phyloP scores from a whole-genome alignment of 2,113 vertebrate genomes.

The Sinocyclocheilus grahami region DNA sequence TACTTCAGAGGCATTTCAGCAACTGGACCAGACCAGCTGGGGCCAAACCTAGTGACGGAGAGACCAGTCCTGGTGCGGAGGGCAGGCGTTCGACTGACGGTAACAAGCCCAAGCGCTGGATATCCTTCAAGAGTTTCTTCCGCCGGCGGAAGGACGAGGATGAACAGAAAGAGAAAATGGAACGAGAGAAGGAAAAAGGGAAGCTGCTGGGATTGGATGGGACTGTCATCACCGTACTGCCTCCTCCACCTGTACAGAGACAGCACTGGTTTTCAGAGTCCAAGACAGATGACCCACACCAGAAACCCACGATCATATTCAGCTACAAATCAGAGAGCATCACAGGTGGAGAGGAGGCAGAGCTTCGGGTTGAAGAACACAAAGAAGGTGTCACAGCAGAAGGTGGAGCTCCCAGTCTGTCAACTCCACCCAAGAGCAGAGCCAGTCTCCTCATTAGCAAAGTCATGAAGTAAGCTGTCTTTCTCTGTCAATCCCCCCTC shows the following conservation, averaged over 20 bases:
- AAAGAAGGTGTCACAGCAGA: conserved; percentile 62
- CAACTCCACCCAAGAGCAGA: conserved; percentile 65
- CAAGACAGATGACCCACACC: conserved; percentile 83
- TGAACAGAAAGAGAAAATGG: conserved; percentile 83
- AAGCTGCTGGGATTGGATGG: conserved; percentile 93
- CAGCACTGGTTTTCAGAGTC: conserved; percentile 95
- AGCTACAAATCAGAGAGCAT: conserved; percentile 84
- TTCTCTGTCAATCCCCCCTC: neutral
- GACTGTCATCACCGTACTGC: conserved; percentile 95
- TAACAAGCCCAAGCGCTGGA: conserved; percentile 95
- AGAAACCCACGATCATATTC: conserved; percentile 94
- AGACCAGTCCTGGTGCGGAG: conserved; percentile 80
- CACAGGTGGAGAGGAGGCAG: conserved; percentile 64
- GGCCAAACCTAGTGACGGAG: conserved; percentile 80
- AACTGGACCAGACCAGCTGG: conserved; percentile 87
- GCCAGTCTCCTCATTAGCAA: conserved; percentile 69
- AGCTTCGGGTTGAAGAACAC: conserved; percentile 71
- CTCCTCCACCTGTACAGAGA: conserved; percentile 89
- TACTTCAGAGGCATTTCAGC: conserved; percentile 92
- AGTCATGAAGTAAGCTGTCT: conserved; percentile 78
- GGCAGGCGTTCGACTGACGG: conserved; percentile 77
- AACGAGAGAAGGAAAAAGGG: conserved; percentile 89
- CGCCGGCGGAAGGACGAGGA: conserved; percentile 91
- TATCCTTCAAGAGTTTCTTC: conserved; percentile 98
- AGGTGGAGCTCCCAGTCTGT: conserved; percentile 57